Conservation (phyloP, 2,113 vertebrate genomes). For the Pteropus alecto region DNA sequence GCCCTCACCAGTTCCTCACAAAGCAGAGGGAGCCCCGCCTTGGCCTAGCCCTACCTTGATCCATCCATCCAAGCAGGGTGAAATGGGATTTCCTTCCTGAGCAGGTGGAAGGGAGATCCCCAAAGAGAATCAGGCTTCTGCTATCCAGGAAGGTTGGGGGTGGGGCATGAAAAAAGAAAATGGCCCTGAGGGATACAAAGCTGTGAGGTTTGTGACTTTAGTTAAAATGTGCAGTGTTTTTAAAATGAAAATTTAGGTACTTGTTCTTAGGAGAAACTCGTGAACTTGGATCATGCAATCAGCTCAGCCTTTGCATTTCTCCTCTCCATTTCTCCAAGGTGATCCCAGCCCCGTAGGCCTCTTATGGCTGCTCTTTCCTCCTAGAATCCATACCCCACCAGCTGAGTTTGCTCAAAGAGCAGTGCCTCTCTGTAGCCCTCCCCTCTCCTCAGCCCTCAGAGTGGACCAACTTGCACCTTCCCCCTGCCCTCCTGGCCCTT, state of each 20-base stretch:
- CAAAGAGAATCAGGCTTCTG: background rate
- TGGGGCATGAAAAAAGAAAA: background rate
- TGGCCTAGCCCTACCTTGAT: background rate
- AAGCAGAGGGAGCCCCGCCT: background rate
- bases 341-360: background rate
- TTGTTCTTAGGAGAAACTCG: background rate
- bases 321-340: background rate
- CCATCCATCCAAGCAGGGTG: background rate
- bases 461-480: background rate
- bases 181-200: background rate
- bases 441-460: background rate
- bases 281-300: background rate
- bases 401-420: background rate
- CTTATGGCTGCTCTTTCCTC: background rate
- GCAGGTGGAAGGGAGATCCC: background rate
- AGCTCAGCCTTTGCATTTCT: background rate
- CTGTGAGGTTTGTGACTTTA: background rate
- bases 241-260: background rate
- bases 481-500: background rate
- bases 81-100: background rate
- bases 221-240: background rate
- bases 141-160: background rate
- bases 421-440: no score
- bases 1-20: background rate
- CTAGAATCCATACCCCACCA: background rate